A percentile compares a stretch with the other conserved stretches of the same genome.
phyloP scores from a whole-genome alignment of 2,113 vertebrate genomes.

The Mystacornis crossleyi region DNA sequence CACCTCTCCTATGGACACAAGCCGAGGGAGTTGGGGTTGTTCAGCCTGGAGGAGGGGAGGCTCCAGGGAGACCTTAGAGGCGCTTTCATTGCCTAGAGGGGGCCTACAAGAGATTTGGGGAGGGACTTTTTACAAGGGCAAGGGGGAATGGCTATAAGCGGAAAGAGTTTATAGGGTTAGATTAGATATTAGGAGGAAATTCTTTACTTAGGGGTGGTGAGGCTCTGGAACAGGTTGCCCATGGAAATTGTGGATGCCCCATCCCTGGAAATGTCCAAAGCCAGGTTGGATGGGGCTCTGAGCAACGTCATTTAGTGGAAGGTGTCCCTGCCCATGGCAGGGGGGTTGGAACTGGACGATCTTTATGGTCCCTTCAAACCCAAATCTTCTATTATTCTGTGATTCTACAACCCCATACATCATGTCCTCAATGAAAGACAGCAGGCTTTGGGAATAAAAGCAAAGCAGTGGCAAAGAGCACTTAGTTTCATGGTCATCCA shows the following conservation, averaged over 20 bases:
- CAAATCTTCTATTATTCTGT: background rate
- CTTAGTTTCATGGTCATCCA: fast-evolving
- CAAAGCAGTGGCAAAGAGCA: background rate
- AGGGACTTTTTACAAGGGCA: background rate
- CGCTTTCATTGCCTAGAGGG: background rate
- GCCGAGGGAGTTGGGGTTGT: background rate
- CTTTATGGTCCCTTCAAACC: background rate
- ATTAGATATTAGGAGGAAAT: background rate
- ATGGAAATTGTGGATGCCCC: background rate
- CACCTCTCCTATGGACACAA: background rate
- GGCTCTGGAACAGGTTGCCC: background rate
- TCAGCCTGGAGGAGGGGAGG: background rate
- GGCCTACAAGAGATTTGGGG: background rate
- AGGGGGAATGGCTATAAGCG: background rate
- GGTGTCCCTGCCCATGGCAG: background rate
- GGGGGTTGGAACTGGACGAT: background rate
- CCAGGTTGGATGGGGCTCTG: background rate
- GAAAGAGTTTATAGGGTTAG: background rate
- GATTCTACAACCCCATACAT: fast-evolving
- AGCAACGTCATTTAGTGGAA: background rate
- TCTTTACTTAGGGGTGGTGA: background rate
- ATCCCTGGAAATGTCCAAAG: background rate
- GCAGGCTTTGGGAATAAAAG: background rate
- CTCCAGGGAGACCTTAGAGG: background rate
- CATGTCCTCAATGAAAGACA: background rate